These are phyloP conservation scores for Trematocara macrostoma DNA, from an alignment of 2,113 vertebrate genomes.

Conservation along the genomic window DNA sequence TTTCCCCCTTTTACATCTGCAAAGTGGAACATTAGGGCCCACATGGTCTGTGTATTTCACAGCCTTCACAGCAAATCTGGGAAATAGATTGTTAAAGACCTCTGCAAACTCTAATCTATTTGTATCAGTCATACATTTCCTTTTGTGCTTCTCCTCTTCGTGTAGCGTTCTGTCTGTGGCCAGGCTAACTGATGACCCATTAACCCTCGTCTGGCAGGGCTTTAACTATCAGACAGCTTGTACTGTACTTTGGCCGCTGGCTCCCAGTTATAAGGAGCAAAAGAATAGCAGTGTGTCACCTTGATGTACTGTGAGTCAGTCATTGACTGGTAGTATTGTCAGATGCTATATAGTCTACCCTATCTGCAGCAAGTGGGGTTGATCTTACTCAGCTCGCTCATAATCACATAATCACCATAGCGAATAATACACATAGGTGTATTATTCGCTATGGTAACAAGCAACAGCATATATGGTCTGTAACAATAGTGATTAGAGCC, in stretches of 20 bases:
- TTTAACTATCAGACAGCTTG: not conserved
- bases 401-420: not conserved
- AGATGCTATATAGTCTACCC: not conserved
- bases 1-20: not conserved
- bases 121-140: not conserved
- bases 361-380: conserved; percentile 11
- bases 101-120: not conserved
- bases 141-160: not conserved
- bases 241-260: not conserved
- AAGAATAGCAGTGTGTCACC: not conserved
- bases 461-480: not conserved
- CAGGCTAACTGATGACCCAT: not conserved
- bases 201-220: not conserved
- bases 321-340: conserved; percentile 10
- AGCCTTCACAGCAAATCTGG: conserved; percentile 4
- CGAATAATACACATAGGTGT: not conserved
- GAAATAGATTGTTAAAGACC: not conserved
- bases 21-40: conserved; percentile 27
- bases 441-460: conserved; percentile 20
- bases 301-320: not conserved
- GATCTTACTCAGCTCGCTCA: conserved; percentile 18
- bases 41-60: not conserved
- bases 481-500: not conserved
- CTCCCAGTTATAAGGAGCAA: not conserved
- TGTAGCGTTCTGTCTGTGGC: not conserved